A percentile compares a stretch with the other conserved stretches of the same genome.
These are phyloP conservation scores for Misgurnus anguillicaudatus DNA, from an alignment of 2,113 vertebrate genomes.

Conservation along the genomic window DNA sequence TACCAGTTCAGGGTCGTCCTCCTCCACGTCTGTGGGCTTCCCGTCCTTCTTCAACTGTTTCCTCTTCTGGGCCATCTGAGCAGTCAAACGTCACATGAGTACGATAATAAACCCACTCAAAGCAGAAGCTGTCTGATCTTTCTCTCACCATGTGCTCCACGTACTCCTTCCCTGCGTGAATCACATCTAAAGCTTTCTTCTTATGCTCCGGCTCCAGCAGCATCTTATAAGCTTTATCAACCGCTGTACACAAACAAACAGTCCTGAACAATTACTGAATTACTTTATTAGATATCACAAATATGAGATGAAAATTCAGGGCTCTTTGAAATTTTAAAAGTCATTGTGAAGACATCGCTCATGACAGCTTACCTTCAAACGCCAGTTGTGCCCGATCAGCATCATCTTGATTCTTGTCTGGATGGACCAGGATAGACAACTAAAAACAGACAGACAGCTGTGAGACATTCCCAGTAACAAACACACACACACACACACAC, in stretches of 20 bases:
- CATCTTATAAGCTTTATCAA: slow-evolving; percentile 97
- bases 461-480: background rate
- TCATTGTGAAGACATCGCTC: background rate
- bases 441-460: slow-evolving; percentile 58
- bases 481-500: slow-evolving; percentile 3
- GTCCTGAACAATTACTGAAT: background rate
- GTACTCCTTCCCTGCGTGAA: slow-evolving; percentile 94
- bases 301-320: too few relatives aligned
- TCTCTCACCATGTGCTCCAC: slow-evolving; percentile 92
- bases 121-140: background rate
- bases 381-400: slow-evolving; percentile 92
- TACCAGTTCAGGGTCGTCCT: slow-evolving; percentile 93
- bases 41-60: slow-evolving; percentile 98
- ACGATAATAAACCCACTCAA: background rate
- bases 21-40: slow-evolving; percentile 83
- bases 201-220: slow-evolving; percentile 95
- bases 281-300: too few relatives aligned
- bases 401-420: slow-evolving; percentile 98
- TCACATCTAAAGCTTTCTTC: slow-evolving; percentile 94
- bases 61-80: slow-evolving; percentile 92
- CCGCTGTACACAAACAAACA: slow-evolving; percentile 74
- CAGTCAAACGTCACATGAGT: background rate
- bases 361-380: slow-evolving; percentile 85
- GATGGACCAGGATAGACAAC: slow-evolving; percentile 98
- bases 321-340: too few relatives aligned